These are phyloP conservation scores for Lagria hirta DNA, from an alignment of 2,888 invertebrate species.

Conservation along the genomic window DNA sequence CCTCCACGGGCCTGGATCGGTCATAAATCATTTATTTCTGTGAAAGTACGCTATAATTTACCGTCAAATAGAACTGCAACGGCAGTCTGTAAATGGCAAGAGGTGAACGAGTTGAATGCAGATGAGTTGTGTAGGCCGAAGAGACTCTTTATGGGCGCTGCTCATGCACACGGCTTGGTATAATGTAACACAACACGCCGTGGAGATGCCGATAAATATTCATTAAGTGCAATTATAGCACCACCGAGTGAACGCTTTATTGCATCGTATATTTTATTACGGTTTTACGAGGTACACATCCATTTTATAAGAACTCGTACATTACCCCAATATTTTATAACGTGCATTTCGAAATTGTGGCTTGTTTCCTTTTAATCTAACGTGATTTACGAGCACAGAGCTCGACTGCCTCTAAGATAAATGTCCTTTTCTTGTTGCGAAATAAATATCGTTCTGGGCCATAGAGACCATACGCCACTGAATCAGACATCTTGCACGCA, in stretches of 20 bases:
- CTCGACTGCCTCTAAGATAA: slow-evolving; percentile 25
- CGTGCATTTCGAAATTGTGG: slow-evolving; percentile 32
- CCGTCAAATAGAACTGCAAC: slow-evolving; percentile 47
- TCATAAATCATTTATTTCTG: slow-evolving; percentile 45
- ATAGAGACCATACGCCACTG: slow-evolving; percentile 18
- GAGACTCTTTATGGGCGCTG: slow-evolving; percentile 49
- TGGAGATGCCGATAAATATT: slow-evolving; percentile 54
- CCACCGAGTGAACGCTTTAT: slow-evolving; percentile 54
- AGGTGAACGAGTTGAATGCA: slow-evolving; percentile 51
- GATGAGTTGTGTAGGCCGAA: slow-evolving; percentile 52
- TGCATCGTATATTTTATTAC: slow-evolving; percentile 55
- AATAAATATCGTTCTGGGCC: slow-evolving; percentile 25
- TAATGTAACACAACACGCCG: slow-evolving; percentile 49
- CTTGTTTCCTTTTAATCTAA: slow-evolving; percentile 34
- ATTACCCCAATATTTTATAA: slow-evolving; percentile 42
- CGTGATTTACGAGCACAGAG: slow-evolving; percentile 29
- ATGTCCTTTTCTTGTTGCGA: slow-evolving; percentile 28
- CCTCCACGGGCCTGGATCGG: slow-evolving; percentile 19
- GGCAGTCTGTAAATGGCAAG: slow-evolving; percentile 52
- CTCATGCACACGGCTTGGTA: slow-evolving; percentile 45
- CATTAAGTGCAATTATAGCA: slow-evolving; percentile 56
- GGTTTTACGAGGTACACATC: slow-evolving; percentile 51
- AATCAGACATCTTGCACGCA: slow-evolving; percentile 17
- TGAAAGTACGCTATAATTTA: slow-evolving; percentile 49
- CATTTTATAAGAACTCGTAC: slow-evolving; percentile 41